phyloP scores from a whole-genome alignment of 2,113 vertebrate species.

The Salvelinus alpinus region DNA sequence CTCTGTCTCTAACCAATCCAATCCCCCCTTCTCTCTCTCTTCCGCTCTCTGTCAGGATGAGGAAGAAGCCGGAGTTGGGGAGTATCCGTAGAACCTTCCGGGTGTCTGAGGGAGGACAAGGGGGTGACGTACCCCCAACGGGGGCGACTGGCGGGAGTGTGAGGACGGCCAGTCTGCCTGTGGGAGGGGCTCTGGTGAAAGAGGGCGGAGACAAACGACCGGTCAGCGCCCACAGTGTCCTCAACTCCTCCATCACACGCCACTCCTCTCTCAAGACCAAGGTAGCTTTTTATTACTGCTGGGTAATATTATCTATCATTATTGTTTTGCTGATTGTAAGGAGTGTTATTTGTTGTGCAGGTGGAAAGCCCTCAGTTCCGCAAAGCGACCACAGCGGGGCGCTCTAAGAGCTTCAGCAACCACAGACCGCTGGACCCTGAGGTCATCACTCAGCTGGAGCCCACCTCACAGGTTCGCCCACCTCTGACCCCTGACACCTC shows the following conservation, averaged over 20 bases:
- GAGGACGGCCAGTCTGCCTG: constrained; percentile 86
- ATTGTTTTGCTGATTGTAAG: neutral
- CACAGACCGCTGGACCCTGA: constrained; percentile 93
- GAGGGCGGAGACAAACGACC: constrained; percentile 91
- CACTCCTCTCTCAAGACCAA: constrained; percentile 95
- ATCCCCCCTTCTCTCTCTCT: neutral
- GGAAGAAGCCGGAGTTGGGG: constrained; percentile 89
- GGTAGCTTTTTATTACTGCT: constrained; percentile 32
- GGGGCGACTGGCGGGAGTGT: constrained; percentile 77
- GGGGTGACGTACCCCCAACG: constrained; percentile 67
- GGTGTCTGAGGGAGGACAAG: constrained; percentile 71
- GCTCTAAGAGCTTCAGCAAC: constrained; percentile 99
- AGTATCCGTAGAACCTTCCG: constrained; percentile 90
- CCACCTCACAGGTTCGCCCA: constrained; percentile 69
- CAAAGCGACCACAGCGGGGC: constrained; percentile 84
- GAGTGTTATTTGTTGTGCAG: constrained; percentile 31
- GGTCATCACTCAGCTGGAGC: constrained; percentile 88
- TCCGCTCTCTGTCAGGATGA: constrained; percentile 77
- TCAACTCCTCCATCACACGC: constrained; percentile 93
- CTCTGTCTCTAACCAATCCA: neutral
- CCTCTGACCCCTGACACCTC: neutral
- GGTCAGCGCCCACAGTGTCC: constrained; percentile 89
- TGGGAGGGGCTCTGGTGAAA: constrained; percentile 82
- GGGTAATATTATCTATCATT: too few species aligned
- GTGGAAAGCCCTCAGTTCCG: constrained; percentile 93